Evolutionary conservation across 2,113 vertebrate genomes (phyloP).

Genomic region (Rhinolophus ferrumequinum): DNA sequence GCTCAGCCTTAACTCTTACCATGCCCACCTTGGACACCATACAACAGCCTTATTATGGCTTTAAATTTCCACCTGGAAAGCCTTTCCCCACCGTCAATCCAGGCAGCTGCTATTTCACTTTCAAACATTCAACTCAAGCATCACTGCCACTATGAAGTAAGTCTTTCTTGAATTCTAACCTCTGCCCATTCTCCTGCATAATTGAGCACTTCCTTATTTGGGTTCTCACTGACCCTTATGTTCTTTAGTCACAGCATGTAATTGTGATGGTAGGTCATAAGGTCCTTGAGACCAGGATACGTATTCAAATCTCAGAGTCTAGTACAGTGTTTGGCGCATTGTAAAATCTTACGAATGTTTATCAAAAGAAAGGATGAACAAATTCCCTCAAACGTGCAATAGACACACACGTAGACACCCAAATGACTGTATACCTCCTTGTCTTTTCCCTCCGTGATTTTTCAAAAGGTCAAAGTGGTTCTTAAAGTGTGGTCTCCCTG

Average conservation of each 20-base stretch:
- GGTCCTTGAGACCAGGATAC: neutral
- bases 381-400: neutral
- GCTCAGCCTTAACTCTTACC: neutral
- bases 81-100: neutral
- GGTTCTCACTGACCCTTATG: neutral
- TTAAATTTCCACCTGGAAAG: slow-evolving; percentile 10
- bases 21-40: neutral
- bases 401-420: neutral
- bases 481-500: neutral
- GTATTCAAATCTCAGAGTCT: neutral
- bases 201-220: neutral
- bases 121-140: neutral
- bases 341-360: neutral
- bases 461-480: neutral
- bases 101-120: neutral
- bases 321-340: neutral
- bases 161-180: neutral
- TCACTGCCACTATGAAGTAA: neutral
- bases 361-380: slow-evolving; percentile 40
- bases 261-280: neutral
- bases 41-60: neutral
- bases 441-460: neutral
- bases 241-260: neutral
- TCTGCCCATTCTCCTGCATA: neutral
- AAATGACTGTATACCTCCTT: neutral